Percentiles rank a stretch among this genome's conserved stretches.
These are phyloP conservation scores for Euwallacea fornicatus DNA, from an alignment of 1,140 invertebrate species.

Conservation along the genomic window DNA sequence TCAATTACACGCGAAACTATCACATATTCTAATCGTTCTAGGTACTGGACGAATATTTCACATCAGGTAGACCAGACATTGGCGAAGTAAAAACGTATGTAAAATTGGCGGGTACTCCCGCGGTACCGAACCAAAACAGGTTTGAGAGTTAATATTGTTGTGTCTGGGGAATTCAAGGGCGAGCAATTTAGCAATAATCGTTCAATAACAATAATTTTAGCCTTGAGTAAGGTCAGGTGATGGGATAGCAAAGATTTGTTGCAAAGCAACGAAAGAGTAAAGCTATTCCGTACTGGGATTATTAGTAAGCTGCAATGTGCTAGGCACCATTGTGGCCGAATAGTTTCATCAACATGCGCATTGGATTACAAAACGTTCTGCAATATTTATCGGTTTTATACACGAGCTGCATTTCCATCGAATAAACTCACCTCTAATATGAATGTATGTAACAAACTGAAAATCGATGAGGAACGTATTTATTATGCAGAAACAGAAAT, in stretches of 20 bases:
- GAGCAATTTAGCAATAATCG: slow-evolving; percentile 11
- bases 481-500: too few relatives aligned
- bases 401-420: slow-evolving; percentile 11
- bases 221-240: slow-evolving; percentile 5
- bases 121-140: slow-evolving; percentile 6
- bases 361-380: not conserved
- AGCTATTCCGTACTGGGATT: too few relatives aligned
- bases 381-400: slow-evolving; percentile 18
- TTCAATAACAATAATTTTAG: slow-evolving; percentile 4
- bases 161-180: slow-evolving; percentile 15
- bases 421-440: slow-evolving; percentile 5
- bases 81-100: not conserved
- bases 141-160: slow-evolving; percentile 18
- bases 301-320: too few relatives aligned
- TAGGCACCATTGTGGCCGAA: not conserved
- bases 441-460: not conserved
- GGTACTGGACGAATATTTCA: not conserved
- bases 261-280: too few relatives aligned
- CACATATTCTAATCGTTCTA: not conserved
- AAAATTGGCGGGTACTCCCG: not conserved
- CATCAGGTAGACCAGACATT: not conserved
- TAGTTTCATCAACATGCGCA: not conserved
- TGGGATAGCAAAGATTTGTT: too few relatives aligned
- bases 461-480: slow-evolving; percentile 4
- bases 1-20: too few relatives aligned